phyloP scores from a whole-genome alignment of 2,888 invertebrate genomes.

The Palloptera scutellata region DNA sequence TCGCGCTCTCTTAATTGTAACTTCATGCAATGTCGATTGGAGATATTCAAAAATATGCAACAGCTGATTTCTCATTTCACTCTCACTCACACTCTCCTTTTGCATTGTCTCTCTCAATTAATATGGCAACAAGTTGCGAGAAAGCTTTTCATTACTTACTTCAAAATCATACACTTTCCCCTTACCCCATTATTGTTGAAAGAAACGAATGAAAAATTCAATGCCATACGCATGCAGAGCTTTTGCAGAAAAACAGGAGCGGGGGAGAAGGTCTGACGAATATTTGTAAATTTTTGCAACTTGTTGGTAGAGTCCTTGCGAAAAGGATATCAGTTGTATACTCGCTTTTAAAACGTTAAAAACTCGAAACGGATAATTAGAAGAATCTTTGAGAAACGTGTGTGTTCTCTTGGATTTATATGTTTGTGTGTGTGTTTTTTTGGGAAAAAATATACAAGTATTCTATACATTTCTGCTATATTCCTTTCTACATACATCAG shows the following conservation, averaged over 20 bases:
- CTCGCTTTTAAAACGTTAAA: conserved; percentile 47
- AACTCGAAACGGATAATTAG: conserved; percentile 30
- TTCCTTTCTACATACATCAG: no score
- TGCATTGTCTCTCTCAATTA: conserved; percentile 7
- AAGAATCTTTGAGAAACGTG: conserved; percentile 8
- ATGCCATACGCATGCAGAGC: conserved; percentile 26
- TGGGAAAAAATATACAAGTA: no score
- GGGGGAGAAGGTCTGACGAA: not conserved
- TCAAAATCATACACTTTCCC: conserved; percentile 7
- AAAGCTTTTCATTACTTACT: conserved; percentile 47
- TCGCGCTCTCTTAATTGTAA: not conserved
- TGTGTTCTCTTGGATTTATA: not conserved
- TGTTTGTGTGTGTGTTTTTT: no score
- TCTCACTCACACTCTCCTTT: no score
- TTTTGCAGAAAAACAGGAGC: conserved; percentile 1
- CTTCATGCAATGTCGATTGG: no score
- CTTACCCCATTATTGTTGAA: conserved; percentile 30
- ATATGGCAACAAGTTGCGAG: conserved; percentile 60
- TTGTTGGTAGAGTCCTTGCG: conserved; percentile 48
- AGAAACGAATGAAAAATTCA: conserved; percentile 15
- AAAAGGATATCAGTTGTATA: conserved; percentile 47
- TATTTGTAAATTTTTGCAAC: conserved; percentile 48
- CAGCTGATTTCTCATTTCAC: conserved; percentile 45
- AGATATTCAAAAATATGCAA: conserved; percentile 41
- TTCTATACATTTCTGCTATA: no score